Base-by-base conservation (phyloP, 1,140 invertebrate genomes). In the Nomia melanderi region DNA sequence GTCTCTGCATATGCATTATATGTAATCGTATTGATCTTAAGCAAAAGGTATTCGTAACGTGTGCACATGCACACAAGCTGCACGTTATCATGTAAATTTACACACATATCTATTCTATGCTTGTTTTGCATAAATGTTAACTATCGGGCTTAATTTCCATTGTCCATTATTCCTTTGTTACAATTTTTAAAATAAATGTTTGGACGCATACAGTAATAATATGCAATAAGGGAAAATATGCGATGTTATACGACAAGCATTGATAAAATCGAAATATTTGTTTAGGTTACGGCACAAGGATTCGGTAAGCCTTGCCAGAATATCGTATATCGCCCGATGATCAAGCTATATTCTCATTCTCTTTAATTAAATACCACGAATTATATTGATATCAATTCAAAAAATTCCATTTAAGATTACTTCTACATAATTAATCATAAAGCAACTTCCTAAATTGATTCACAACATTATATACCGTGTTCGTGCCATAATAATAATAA, bases 91-190 rank as follows among this genome's bases (percentile, higher is more conserved):
- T 53, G 41, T 9, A 41, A 29, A 12, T 33, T 47, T 8, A n/a
- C 25, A 27, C 27, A 59, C 27, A 29, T 29, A 12, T 20, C 14
- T 31, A 39, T 17, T 17, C 14, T 57, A 23, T 14, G 14, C n/a
- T 20, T 50, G 20, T 23, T 12, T 27, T 20, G 41, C 14, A 36
- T 47, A 60, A 44, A 60, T 56, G 25, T 17, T 23, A 47, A 50
- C 14, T 71, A 47, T 71, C 50, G 12, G 33, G 20, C 14, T 23
- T 50, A 17, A 71, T 60, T 50, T 60, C 14, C n/a, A 71, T 50
- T 9, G 60, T 50, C 31, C 14, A 4, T 9, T 60, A 14, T 47
- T 60, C 25, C 17, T 23, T 50, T 47, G 27, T 50, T 62, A 33
- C 39, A 60, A 47, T 14, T 25, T 47, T 59, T 25, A 33, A 47